Evolutionary conservation across 2,888 invertebrate genomes (phyloP), one percentile per base, ranked within the genome.

Genomic region (Sesia bembeciformis): DNA sequence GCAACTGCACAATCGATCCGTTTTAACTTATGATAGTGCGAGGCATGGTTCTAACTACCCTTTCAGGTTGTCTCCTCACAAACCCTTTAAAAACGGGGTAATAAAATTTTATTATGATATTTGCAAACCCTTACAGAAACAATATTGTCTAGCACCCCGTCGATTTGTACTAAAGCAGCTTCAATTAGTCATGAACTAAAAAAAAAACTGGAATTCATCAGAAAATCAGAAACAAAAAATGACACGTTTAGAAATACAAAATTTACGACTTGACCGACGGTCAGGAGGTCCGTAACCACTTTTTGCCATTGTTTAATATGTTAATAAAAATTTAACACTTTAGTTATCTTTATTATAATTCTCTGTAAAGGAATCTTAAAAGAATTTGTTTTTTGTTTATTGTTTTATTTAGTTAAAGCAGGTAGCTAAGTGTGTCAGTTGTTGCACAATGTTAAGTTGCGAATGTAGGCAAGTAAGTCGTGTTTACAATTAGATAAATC

Each of bases 51-150:
- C 77, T 69, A 72, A 65, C 79, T 83, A 86, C 86, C 88, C 88
- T 86, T 88, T 85, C 72, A 79, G 78, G 66, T 60, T 57, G 62
- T 65, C 65, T 71, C 64, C 72, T 78, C 74, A 81, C 81, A 80
- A 88, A 84, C 88, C 89, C 88, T 89, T 89, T 64, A 78, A 71
- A 78, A 84, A 85, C 80, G 83, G 86, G 85, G 86, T 85, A 85
- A 83, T 87, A 88, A 87, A 86, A 68, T 82, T 84, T 84, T 88
- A 84, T 84, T 87, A 85, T 87, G 80, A 88, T 88, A 85, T 89
- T 87, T 86, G 89, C 88, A 77, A 87, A 72, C 81, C 74, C 70
- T 63, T 56, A 76, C 67, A 68, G 39, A 78, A 80, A 85, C 82
- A 78, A 81, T 81, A 71, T 70, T 63, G 62, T 65, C 63, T 59